Evolutionary conservation across 2,797 vertebrate species (phyloP), one percentile per base, ranked within the genome.

Genomic region (Hoplostethus mediterraneus): DNA sequence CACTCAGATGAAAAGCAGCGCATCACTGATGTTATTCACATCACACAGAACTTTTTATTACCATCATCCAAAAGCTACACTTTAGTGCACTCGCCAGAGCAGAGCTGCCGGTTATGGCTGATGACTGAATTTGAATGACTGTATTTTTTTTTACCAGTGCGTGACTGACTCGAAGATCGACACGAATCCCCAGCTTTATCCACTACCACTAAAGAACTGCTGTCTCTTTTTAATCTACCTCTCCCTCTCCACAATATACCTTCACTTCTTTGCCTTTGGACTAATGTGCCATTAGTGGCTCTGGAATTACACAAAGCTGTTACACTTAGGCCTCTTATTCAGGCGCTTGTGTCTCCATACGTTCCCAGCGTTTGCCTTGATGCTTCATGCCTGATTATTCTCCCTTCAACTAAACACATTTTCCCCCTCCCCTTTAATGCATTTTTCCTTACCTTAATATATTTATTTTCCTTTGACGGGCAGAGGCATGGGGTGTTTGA

Each of bases 391-490:
- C 49, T 77, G 81, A 82, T 89, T 82, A 82, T 82, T 81, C 66
- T 85, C 57, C 54, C 61, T 67, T 72, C 68, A 77, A 69, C 58
- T 47, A 49, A 81, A 82, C 77, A 75, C 57, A 68, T 84, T 90
- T 81, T 73, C 80, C 61, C 33, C 67, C 21, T 82, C 33, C 67
- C 71, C 66, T 65, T 82, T 86, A 87, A 84, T 89, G 86, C 82
- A 84, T 90, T 90, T 67, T 81, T 75, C 70, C 63, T 81, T 79
- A 78, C 83, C 83, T 81, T 79, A 87, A 87, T 84, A 66, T 82
- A 85, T 87, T 87, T 92, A 87, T 91, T 91, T 87, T 87, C 83
- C 81, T 75, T 8, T 8, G 63, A 82, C 80, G 55, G 66, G 73
- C 71, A 67, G 77, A 87, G 55, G 71, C 77, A 71, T 59, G 80